phyloP scores from a whole-genome alignment of 2,113 vertebrate genomes.

The Rhizomys pruinosus region DNA sequence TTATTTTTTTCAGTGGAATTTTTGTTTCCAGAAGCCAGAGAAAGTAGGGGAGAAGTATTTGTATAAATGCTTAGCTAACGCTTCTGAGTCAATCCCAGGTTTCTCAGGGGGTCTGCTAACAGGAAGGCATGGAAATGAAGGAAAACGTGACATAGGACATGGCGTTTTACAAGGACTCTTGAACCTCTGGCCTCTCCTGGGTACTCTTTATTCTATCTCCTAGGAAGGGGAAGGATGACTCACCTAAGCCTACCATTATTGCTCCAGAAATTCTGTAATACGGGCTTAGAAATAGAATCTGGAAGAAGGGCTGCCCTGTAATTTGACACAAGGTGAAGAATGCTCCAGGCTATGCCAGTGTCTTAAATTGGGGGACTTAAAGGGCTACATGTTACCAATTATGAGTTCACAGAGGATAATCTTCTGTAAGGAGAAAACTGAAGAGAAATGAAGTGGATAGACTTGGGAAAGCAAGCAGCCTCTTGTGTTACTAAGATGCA shows the following conservation, averaged over 20 bases:
- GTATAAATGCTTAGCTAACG: background rate
- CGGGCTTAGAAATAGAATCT: background rate
- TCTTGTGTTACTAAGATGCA: background rate
- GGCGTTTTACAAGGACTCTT: background rate
- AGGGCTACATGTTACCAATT: background rate
- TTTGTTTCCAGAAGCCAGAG: background rate
- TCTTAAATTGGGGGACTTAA: background rate
- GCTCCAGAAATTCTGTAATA: background rate
- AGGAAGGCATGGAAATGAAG: background rate
- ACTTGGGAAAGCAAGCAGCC: background rate
- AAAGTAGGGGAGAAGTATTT: background rate
- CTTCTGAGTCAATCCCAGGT: background rate
- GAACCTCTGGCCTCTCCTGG: background rate
- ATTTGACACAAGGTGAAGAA: background rate
- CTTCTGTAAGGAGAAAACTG: slow-evolving; percentile 12
- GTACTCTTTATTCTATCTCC: background rate
- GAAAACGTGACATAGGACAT: background rate
- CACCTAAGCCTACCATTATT: background rate
- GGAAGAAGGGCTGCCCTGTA: background rate
- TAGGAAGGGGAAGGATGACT: background rate
- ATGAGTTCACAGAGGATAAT: slow-evolving; percentile 7
- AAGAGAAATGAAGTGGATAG: background rate
- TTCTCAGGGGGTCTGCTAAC: background rate
- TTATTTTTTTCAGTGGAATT: slow-evolving; percentile 44
- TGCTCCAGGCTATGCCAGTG: background rate